Evolutionary conservation across 2,888 invertebrate genomes (phyloP).

Genomic region (Ochropleura leucogaster): DNA sequence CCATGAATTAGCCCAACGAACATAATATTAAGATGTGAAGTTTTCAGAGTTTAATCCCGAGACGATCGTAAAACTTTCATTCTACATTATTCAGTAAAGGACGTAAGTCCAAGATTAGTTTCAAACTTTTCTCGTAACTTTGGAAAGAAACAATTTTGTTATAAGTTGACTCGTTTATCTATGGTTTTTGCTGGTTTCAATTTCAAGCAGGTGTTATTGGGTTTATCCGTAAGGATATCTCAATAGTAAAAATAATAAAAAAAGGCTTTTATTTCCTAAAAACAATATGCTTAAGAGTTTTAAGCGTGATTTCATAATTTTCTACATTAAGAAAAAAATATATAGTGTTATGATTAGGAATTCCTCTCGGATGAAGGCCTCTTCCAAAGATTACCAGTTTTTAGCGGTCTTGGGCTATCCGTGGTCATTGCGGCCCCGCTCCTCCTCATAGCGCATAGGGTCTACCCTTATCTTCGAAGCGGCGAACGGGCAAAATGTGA

Average conservation of each 20-base stretch:
- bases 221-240: neutral
- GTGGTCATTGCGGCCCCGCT: no score
- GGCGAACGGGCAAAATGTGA: no score
- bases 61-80: conserved; percentile 33
- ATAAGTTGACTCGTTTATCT: neutral
- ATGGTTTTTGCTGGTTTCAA: neutral
- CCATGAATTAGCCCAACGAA: conserved; percentile 27
- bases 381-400: no score
- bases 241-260: neutral
- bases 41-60: conserved; percentile 38
- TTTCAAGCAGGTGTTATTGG: neutral
- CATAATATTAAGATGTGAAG: conserved; percentile 46
- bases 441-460: no score
- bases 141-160: conserved; percentile 16
- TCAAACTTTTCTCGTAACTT: conserved; percentile 35
- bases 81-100: conserved; percentile 26
- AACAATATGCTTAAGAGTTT: no score
- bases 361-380: no score
- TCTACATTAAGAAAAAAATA: no score
- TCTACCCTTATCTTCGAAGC: no score
- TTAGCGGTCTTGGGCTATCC: no score
- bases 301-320: no score
- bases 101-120: conserved; percentile 38
- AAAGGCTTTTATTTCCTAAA: no score
- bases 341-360: no score